Conservation (phyloP, 2,888 invertebrate genomes). For the Argyresthia albistria region DNA sequence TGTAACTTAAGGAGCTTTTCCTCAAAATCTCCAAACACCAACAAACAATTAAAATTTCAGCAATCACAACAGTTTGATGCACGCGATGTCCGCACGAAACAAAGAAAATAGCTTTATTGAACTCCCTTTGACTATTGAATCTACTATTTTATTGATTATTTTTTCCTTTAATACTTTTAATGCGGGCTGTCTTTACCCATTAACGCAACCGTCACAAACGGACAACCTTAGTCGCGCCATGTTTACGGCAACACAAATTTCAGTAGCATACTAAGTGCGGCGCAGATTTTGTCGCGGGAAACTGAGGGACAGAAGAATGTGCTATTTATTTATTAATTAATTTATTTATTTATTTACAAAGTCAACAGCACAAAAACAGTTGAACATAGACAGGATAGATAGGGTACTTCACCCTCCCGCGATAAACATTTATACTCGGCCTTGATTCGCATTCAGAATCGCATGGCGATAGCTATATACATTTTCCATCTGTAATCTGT, state of each 20-base stretch:
- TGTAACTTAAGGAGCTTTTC: conserved; percentile 18
- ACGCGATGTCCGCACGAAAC: conserved; percentile 51
- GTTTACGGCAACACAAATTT: neutral
- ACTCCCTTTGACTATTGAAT: conserved; percentile 32
- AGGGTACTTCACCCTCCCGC: no score
- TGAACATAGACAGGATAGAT: no score
- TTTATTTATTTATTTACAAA: neutral
- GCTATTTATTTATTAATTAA: no score
- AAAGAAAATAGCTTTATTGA: conserved; percentile 51
- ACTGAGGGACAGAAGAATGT: no score
- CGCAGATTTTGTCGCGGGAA: no score
- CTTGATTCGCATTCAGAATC: no score
- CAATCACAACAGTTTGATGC: conserved; percentile 40
- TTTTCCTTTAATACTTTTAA: conserved; percentile 46
- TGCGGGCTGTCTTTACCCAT: conserved; percentile 47
- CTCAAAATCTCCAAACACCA: conserved; percentile 26
- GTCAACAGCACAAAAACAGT: no score
- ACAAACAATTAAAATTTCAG: conserved; percentile 57
- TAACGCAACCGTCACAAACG: conserved; percentile 15
- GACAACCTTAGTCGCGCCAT: neutral
- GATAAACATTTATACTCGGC: no score
- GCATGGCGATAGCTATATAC: no score
- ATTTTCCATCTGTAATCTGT: no score
- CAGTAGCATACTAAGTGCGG: no score
- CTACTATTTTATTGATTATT: conserved; percentile 45